Conservation (phyloP, 2,113 vertebrate species). For the Catharus minimus region DNA sequence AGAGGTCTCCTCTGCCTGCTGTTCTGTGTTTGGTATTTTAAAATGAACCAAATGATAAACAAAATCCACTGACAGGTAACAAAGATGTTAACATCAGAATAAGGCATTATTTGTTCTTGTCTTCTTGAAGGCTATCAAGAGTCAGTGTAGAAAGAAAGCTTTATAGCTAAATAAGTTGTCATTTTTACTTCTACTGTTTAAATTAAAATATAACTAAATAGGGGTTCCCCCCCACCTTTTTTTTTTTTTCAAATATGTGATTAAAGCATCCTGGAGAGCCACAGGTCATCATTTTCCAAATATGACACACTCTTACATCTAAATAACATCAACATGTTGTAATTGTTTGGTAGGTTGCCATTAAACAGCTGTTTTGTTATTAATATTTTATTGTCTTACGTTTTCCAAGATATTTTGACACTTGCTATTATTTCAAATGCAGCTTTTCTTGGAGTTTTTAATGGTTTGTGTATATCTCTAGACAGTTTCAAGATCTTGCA, state of each 20-base stretch:
- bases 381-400: conserved; percentile 66
- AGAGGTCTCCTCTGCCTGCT: not conserved
- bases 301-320: conserved; percentile 8
- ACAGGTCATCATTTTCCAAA: not conserved
- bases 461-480: conserved; percentile 70
- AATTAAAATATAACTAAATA: conserved; percentile 40
- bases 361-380: conserved; percentile 69
- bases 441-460: conserved; percentile 67
- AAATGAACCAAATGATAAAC: not conserved
- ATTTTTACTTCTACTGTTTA: conserved; percentile 25
- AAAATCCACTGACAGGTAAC: not conserved
- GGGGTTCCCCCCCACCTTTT: fast-evolving
- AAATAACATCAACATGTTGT: conserved; percentile 21
- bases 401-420: conserved; percentile 71
- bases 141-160: not conserved
- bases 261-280: conserved; percentile 14
- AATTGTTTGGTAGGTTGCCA: conserved; percentile 2
- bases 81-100: conserved; percentile 24
- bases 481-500: conserved; percentile 68
- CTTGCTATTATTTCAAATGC: conserved; percentile 65
- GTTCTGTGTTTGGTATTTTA: not conserved
- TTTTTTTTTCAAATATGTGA: not conserved
- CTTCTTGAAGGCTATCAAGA: conserved; percentile 49
- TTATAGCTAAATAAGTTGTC: not conserved
- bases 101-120: conserved; percentile 25